Percentiles rank a stretch among this genome's conserved stretches.
phyloP scores from a whole-genome alignment of 1,140 invertebrate species.

The Spodoptera litura region DNA sequence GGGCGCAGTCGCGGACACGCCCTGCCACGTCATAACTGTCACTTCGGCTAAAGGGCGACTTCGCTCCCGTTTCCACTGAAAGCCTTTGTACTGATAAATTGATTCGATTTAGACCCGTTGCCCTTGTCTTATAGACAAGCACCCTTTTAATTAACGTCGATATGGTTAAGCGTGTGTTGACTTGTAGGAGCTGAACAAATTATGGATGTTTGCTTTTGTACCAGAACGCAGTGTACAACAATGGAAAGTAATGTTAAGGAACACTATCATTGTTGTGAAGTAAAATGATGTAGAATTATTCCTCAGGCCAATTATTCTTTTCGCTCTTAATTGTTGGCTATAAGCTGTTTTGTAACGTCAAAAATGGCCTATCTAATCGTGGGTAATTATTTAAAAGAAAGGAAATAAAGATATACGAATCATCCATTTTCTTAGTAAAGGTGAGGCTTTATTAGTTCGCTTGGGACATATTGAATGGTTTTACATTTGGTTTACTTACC shows the following conservation, averaged over 20 bases:
- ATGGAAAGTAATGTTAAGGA: slow-evolving; percentile 49
- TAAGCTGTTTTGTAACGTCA: slow-evolving; percentile 47
- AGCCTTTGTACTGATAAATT: slow-evolving; percentile 68
- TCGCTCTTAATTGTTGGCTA: slow-evolving; percentile 39
- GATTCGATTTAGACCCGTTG: slow-evolving; percentile 70
- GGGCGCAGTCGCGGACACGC: slow-evolving; percentile 78
- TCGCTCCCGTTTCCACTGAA: slow-evolving; percentile 49
- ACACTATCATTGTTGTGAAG: slow-evolving; percentile 43
- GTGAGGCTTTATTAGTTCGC: too few species aligned
- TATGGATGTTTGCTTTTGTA: slow-evolving; percentile 18
- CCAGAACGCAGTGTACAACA: slow-evolving; percentile 38
- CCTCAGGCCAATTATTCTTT: slow-evolving; percentile 36
- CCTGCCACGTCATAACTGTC: slow-evolving; percentile 82
- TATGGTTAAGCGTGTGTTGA: slow-evolving; percentile 4
- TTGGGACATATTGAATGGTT: too few species aligned
- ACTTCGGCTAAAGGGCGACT: slow-evolving; percentile 59
- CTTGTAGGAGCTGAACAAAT: not conserved
- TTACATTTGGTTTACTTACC: too few species aligned
- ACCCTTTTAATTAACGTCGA: slow-evolving; percentile 37
- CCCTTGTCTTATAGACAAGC: slow-evolving; percentile 41
- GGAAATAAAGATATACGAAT: slow-evolving; percentile 49
- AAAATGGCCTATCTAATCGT: slow-evolving; percentile 46
- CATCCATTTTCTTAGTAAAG: slow-evolving; percentile 1
- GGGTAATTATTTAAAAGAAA: slow-evolving; percentile 49
- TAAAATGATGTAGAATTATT: slow-evolving; percentile 31